Conservation (phyloP, 2,797 vertebrate species). For the Pangasius krempfi region DNA sequence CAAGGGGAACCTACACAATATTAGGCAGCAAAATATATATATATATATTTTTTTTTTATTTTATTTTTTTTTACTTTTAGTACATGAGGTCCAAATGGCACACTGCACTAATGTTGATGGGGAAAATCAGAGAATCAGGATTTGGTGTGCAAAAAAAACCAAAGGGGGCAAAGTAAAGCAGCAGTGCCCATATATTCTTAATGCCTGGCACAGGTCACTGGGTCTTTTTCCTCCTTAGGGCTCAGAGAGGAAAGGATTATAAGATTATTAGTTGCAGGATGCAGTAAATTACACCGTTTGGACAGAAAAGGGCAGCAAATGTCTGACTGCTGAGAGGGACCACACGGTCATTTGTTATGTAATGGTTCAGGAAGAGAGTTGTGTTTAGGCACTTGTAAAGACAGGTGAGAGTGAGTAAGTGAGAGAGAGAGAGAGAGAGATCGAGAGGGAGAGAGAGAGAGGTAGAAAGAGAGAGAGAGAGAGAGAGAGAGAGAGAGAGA, state of each 20-base stretch:
- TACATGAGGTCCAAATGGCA: background rate
- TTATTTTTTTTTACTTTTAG: no score
- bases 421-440: background rate
- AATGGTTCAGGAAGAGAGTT: constrained; percentile 35
- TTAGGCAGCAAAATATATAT: no score
- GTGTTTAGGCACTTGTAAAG: constrained; percentile 28
- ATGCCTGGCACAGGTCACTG: constrained; percentile 32
- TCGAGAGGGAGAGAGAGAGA: background rate
- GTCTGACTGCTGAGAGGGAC: constrained; percentile 41
- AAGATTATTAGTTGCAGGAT: constrained; percentile 59
- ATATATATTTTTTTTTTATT: no score
- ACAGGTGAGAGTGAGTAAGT: constrained; percentile 2
- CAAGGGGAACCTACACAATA: no score
- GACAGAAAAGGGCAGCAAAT: constrained; percentile 54
- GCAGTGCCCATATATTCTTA: constrained; percentile 33
- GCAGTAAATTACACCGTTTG: constrained; percentile 61
- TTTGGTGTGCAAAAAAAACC: background rate
- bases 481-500: background rate
- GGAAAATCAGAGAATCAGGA: background rate
- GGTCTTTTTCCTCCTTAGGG: constrained; percentile 44
- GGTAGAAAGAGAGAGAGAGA: background rate
- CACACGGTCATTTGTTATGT: constrained; percentile 35
- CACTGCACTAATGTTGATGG: background rate
- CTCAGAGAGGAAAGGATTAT: constrained; percentile 62
- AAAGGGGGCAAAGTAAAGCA: constrained; percentile 12